Evolutionary conservation across 2,113 vertebrate genomes (phyloP).

Genomic region (Anguilla rostrata): DNA sequence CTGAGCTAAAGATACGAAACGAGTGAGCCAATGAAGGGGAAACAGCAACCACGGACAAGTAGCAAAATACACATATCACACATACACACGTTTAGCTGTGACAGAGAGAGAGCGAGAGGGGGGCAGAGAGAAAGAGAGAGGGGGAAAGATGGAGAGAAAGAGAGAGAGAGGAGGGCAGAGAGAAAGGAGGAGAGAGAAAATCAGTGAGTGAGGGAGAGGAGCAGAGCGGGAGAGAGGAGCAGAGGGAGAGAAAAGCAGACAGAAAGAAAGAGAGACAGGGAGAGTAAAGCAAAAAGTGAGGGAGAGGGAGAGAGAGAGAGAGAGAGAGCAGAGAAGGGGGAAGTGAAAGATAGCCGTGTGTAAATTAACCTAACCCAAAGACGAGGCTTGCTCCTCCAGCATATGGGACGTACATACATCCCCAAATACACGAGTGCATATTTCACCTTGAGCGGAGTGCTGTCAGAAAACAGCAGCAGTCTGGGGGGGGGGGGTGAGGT

Average conservation of each 20-base stretch:
- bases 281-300: background rate
- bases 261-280: background rate
- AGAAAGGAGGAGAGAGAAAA: too few relatives aligned
- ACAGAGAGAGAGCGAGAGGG: conserved; percentile 26
- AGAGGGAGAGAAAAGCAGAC: background rate
- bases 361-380: too few relatives aligned
- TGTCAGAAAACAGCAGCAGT: too few relatives aligned
- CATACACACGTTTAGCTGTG: conserved; percentile 44
- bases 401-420: background rate
- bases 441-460: background rate
- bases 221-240: too few relatives aligned
- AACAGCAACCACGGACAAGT: background rate
- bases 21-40: background rate
- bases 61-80: too few relatives aligned
- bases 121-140: background rate
- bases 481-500: too few relatives aligned
- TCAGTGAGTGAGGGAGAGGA: too few relatives aligned
- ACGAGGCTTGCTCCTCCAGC: background rate
- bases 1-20: background rate
- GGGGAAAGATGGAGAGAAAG: too few relatives aligned
- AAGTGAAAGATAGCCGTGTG: too few relatives aligned
- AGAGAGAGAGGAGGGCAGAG: too few relatives aligned
- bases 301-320: background rate
- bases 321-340: too few relatives aligned
- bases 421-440: background rate